phyloP scores from a whole-genome alignment of 2,113 vertebrate species.

The Paracanthobrama guichenoti region DNA sequence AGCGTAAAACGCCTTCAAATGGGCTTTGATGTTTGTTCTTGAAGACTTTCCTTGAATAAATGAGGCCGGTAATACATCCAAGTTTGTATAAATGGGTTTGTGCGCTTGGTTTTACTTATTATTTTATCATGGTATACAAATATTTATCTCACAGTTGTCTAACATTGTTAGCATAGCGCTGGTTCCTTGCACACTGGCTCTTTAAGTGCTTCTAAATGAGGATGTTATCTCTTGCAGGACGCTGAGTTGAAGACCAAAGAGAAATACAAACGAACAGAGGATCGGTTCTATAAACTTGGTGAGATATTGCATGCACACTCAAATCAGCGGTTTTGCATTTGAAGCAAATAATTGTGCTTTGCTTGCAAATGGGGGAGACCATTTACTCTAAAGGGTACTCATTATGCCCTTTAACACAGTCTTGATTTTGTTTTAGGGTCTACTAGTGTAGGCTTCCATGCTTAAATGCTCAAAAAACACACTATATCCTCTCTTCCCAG shows the following conservation, averaged over 20 bases:
- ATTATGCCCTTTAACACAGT: no score
- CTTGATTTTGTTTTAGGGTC: no score
- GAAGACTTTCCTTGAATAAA: background rate
- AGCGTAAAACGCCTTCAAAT: conserved; percentile 11
- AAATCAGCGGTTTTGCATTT: background rate
- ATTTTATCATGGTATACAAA: background rate
- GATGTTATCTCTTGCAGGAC: conserved; percentile 62
- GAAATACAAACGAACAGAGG: conserved; percentile 85
- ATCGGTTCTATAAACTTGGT: conserved; percentile 95
- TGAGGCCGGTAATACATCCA: background rate
- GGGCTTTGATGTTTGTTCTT: conserved; percentile 18
- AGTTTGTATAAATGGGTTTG: background rate
- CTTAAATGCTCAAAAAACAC: no score
- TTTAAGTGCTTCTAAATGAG: background rate
- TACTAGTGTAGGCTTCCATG: no score
- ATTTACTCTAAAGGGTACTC: background rate
- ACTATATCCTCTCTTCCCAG: no score
- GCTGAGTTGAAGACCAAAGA: conserved; percentile 88
- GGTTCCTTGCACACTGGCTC: background rate
- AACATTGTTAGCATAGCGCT: background rate
- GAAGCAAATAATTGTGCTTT: background rate
- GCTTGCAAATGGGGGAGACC: background rate
- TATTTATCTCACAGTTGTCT: background rate
- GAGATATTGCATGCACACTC: conserved; percentile 51
- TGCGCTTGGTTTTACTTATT: background rate